Conservation (phyloP, 2,113 vertebrate genomes). For the Caloenas nicobarica region DNA sequence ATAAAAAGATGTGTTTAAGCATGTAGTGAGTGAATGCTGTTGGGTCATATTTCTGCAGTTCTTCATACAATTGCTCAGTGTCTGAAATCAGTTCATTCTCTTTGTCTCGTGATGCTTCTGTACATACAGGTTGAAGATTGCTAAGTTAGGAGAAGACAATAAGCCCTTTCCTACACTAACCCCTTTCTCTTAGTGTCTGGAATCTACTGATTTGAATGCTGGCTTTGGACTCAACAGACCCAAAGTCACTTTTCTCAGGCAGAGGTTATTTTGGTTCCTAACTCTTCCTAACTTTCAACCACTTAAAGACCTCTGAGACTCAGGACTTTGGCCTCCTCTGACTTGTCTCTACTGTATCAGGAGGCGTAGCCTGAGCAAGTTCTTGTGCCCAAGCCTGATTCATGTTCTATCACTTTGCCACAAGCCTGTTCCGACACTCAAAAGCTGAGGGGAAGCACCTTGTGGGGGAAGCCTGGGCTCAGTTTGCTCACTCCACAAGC, state of each 20-base stretch:
- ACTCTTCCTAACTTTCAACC: background rate
- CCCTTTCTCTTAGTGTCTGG: background rate
- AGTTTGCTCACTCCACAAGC: background rate
- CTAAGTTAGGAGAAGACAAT: background rate
- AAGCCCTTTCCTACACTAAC: background rate
- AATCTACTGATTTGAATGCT: background rate
- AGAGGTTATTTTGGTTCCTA: background rate
- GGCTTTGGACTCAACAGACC: background rate
- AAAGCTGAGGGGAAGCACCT: rapidly evolving
- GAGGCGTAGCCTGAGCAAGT: background rate
- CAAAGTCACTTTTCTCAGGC: background rate
- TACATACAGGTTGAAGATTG: background rate
- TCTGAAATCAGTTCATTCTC: conserved; percentile 1
- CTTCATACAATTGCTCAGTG: background rate
- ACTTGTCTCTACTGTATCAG: background rate
- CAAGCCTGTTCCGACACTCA: background rate
- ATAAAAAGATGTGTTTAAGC: background rate
- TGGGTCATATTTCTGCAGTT: background rate
- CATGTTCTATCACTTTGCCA: rapidly evolving
- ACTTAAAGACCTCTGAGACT: background rate
- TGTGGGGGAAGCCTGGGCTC: background rate
- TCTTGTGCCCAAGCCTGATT: background rate
- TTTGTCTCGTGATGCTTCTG: background rate
- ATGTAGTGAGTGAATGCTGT: background rate
- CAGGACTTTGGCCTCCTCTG: background rate